Percentiles rank a stretch among this genome's conserved stretches.
These are phyloP conservation scores for Nycteola revayana DNA, from an alignment of 2,888 invertebrate species.

Conservation along the genomic window DNA sequence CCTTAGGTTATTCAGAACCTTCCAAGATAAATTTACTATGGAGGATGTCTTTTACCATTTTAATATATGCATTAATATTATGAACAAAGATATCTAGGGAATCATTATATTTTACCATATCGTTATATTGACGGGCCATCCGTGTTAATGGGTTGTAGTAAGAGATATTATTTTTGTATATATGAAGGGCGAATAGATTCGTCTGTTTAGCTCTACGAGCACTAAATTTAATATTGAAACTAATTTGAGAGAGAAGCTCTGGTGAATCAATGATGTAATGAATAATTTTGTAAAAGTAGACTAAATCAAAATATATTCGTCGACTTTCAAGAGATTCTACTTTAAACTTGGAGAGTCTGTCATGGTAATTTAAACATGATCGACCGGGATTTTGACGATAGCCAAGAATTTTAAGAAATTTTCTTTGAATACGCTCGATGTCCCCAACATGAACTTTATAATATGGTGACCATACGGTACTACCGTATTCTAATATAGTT, in stretches of 20 bases:
- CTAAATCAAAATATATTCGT: background rate
- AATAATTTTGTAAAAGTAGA: background rate
- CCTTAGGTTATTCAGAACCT: no score
- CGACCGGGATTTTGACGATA: background rate
- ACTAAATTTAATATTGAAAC: background rate
- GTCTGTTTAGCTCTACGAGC: background rate
- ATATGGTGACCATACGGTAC: background rate
- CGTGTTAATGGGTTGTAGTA: constrained; percentile 1
- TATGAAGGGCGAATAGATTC: background rate
- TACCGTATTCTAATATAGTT: background rate
- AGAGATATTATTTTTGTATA: background rate
- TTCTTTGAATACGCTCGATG: background rate
- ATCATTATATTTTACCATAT: no score
- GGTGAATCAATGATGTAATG: background rate
- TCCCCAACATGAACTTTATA: background rate
- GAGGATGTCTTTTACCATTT: no score
- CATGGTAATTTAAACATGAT: background rate
- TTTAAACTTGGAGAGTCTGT: background rate
- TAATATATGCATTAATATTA: no score
- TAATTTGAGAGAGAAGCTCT: background rate
- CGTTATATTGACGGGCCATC: constrained; percentile 1
- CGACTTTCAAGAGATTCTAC: background rate
- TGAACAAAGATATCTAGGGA: no score
- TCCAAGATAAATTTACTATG: no score
- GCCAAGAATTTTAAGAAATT: background rate